Evolutionary conservation across 35 echinoderm and acorn worm genomes (phyloP).

Genomic region (Antedon bifida): DNA sequence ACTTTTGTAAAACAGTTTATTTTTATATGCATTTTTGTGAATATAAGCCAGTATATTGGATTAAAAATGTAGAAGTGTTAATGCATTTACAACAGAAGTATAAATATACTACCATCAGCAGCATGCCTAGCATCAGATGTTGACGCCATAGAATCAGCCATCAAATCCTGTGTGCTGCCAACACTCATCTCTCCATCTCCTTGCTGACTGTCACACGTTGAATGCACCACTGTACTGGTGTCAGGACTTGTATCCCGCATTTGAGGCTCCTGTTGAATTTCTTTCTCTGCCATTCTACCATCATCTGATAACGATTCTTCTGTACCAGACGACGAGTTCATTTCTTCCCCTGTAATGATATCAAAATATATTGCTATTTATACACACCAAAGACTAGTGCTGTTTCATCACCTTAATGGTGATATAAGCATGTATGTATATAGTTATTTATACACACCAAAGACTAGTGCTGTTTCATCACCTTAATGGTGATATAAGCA

Average conservation of each 20-base stretch:
- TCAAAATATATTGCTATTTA: neutral
- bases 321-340: slow-evolving; percentile 8
- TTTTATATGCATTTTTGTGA: too few relatives aligned
- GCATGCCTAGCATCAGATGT: neutral
- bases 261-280: neutral
- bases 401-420: too few relatives aligned
- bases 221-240: neutral
- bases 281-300: neutral
- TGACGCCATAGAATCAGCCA: neutral
- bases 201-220: neutral
- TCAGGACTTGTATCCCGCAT: neutral
- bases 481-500: too few relatives aligned
- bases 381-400: too few relatives aligned
- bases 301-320: neutral
- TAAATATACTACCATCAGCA: too few relatives aligned
- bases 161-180: neutral
- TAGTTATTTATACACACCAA: neutral
- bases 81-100: too few relatives aligned
- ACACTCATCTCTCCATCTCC: neutral
- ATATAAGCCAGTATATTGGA: too few relatives aligned
- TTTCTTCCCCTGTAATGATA: neutral
- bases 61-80: too few relatives aligned
- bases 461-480: too few relatives aligned
- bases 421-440: too few relatives aligned
- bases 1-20: too few relatives aligned